Conservation (phyloP, 2,797 vertebrate species). For the Tenualosa thibaudeaui region DNA sequence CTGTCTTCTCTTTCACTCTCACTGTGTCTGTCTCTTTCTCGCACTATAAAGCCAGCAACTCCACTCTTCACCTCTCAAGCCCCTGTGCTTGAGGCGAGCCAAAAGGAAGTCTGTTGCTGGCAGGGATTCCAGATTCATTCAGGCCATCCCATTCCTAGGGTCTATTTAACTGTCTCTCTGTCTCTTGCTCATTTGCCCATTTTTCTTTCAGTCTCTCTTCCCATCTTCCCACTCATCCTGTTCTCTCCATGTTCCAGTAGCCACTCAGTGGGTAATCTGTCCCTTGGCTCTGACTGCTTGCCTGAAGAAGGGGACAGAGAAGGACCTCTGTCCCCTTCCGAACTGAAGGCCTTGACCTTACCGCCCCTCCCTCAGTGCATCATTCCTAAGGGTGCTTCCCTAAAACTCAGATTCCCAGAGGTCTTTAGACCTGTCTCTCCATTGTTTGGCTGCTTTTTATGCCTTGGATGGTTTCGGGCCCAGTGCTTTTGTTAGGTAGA, state of each 20-base stretch:
- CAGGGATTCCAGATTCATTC: background rate
- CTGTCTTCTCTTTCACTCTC: slow-evolving; percentile 19
- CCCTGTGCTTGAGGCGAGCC: background rate
- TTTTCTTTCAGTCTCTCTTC: slow-evolving; percentile 38
- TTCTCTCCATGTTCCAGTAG: slow-evolving; percentile 36
- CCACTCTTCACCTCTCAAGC: background rate
- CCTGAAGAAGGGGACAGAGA: background rate
- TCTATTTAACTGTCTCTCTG: slow-evolving; percentile 28
- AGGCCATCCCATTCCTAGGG: background rate
- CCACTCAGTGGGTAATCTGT: slow-evolving; percentile 33
- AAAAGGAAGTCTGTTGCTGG: background rate
- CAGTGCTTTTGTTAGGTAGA: background rate
- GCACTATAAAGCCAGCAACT: slow-evolving; percentile 14
- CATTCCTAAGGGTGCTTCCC: background rate
- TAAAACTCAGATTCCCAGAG: background rate
- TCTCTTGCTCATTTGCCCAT: background rate
- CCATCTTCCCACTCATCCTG: slow-evolving; percentile 10
- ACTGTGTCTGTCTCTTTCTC: slow-evolving; percentile 14
- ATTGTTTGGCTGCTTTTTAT: background rate
- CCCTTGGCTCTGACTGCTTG: background rate
- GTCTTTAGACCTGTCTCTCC: background rate
- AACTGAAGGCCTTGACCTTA: background rate
- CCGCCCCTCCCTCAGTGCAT: background rate
- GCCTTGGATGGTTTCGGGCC: background rate
- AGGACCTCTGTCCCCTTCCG: background rate